Conservation (phyloP, 2,888 invertebrate species). For the Sepioteuthis lessoniana region DNA sequence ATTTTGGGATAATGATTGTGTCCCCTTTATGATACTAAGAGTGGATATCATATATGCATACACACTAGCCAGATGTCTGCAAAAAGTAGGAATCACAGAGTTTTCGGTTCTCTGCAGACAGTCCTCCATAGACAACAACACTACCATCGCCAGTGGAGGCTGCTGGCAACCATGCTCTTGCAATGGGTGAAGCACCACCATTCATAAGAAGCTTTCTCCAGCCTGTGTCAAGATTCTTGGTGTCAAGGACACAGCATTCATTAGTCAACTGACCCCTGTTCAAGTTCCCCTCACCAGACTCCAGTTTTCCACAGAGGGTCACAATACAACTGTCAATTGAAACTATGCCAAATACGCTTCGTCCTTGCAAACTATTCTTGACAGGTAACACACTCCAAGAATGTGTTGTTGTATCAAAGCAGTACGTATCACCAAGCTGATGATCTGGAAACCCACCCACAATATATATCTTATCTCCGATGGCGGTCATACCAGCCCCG, state of each 20-base stretch:
- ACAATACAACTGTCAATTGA: constrained; percentile 51
- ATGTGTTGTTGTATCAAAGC: constrained; percentile 51
- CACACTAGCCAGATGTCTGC: not conserved
- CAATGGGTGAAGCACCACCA: constrained; percentile 46
- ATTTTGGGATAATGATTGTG: no score
- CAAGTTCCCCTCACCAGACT: constrained; percentile 52
- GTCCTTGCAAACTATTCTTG: constrained; percentile 52
- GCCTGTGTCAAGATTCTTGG: not conserved
- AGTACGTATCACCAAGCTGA: constrained; percentile 55
- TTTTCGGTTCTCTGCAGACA: constrained; percentile 51
- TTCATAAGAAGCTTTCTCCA: constrained; percentile 50
- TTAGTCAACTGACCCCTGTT: constrained; percentile 57
- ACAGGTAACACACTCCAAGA: constrained; percentile 52
- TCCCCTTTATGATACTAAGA: no score
- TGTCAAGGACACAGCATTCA: constrained; percentile 52
- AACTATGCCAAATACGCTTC: constrained; percentile 56
- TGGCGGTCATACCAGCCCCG: constrained; percentile 52
- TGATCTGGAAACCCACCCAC: constrained; percentile 55
- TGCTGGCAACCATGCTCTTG: constrained; percentile 55
- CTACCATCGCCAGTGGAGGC: constrained; percentile 38
- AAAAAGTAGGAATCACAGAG: constrained; percentile 52
- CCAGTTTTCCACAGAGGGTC: constrained; percentile 55
- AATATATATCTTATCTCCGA: constrained; percentile 53
- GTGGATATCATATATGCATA: not conserved
- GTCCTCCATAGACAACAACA: constrained; percentile 54